Conservation (phyloP, 2,888 invertebrate genomes). For the Apoda limacodes region DNA sequence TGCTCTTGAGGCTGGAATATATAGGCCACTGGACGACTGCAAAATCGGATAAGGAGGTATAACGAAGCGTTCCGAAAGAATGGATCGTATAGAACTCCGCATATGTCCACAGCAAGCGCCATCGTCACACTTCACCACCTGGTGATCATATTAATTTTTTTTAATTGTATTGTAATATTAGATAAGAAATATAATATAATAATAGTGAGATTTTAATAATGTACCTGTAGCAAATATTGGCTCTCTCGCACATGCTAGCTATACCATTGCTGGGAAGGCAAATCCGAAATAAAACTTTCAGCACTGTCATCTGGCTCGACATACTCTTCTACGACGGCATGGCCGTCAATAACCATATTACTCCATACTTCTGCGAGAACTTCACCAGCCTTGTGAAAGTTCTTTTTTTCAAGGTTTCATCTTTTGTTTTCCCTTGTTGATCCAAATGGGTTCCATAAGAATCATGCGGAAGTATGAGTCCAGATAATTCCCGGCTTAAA, state of each 20-base stretch:
- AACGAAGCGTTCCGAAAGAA: too few species aligned
- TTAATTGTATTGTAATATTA: too few species aligned
- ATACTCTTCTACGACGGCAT: constrained; percentile 18
- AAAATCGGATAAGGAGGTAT: too few species aligned
- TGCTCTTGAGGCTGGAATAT: too few species aligned
- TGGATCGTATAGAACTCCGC: too few species aligned
- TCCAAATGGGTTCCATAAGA: constrained; percentile 17
- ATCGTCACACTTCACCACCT: too few species aligned
- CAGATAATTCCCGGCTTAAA: constrained; percentile 17
- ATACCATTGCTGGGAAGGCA: constrained; percentile 21
- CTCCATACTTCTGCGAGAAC: constrained; percentile 10
- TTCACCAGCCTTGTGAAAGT: constrained; percentile 17
- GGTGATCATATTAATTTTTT: too few species aligned
- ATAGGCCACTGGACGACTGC: too few species aligned
- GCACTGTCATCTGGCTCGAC: constrained; percentile 17
- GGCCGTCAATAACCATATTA: constrained; percentile 8
- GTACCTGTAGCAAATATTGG: constrained; percentile 24
- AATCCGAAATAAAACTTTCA: too few species aligned
- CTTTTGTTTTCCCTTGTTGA: constrained; percentile 16
- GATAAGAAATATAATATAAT: too few species aligned
- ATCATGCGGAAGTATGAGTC: constrained; percentile 17
- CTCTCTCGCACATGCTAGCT: constrained; percentile 22
- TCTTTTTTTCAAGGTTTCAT: constrained; percentile 16
- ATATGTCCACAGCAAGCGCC: too few species aligned
- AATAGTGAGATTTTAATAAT: too few species aligned